Percentiles rank a stretch among this genome's conserved stretches.
Conservation (phyloP, 1,140 invertebrate species). For the Musca vetustissima region DNA sequence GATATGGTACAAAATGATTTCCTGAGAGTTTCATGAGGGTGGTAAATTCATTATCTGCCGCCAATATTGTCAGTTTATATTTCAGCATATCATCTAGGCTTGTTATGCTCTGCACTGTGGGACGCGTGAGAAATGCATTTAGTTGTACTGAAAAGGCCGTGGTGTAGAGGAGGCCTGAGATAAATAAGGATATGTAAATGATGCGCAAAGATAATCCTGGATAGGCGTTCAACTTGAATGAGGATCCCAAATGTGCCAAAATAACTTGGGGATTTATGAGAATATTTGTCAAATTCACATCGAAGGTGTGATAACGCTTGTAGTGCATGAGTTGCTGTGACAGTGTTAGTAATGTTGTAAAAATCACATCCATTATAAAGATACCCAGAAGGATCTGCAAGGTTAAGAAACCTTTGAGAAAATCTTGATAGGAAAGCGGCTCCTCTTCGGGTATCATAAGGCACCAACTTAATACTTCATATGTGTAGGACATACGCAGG, state of each 20-base stretch:
- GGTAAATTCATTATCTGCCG: not conserved
- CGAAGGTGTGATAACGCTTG: not conserved
- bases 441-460: slow-evolving; percentile 8
- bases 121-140: not conserved
- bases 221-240: not conserved
- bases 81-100: slow-evolving; percentile 15
- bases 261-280: slow-evolving; percentile 5
- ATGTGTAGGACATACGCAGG: not conserved
- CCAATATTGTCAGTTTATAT: not conserved
- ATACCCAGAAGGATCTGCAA: not conserved
- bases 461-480: slow-evolving; percentile 12
- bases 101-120: not conserved
- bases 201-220: not conserved
- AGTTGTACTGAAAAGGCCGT: slow-evolving; percentile 7
- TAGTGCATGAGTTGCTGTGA: not conserved
- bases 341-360: not conserved
- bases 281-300: not conserved
- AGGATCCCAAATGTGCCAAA: slow-evolving; percentile 3
- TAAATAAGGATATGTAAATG: not conserved
- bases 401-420: not conserved
- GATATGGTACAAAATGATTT: not conserved
- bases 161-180: not conserved
- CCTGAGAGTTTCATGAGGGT: not conserved
- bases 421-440: not conserved
- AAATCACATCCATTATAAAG: not conserved